Conservation (phyloP, 2,888 invertebrate species). For the Metopia argyrocephala region DNA sequence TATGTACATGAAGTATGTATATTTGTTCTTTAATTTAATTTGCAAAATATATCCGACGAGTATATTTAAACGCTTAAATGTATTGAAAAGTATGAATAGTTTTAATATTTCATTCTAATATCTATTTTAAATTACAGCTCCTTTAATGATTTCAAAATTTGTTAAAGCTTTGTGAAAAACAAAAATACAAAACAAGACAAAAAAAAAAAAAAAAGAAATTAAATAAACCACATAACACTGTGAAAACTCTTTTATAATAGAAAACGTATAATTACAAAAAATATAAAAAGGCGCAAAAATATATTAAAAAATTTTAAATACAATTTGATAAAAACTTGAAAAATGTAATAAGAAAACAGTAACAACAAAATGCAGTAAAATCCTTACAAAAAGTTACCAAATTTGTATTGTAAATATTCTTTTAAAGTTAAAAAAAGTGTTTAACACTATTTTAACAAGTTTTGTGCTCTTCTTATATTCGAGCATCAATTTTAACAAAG, state of each 20-base stretch:
- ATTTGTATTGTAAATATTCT: neutral
- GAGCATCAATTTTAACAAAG: slow-evolving; percentile 35
- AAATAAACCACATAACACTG: slow-evolving; percentile 56
- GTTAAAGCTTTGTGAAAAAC: neutral
- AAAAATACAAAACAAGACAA: slow-evolving; percentile 11
- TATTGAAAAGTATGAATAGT: too few species aligned
- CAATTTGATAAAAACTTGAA: slow-evolving; percentile 22
- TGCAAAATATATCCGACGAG: neutral
- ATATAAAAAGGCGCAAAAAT: neutral
- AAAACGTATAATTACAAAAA: neutral
- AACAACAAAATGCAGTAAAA: neutral
- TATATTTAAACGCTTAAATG: neutral
- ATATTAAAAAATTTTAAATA: slow-evolving; percentile 5
- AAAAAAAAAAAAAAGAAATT: slow-evolving; percentile 14
- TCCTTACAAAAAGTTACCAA: neutral
- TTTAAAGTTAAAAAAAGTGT: slow-evolving; percentile 12
- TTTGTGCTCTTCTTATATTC: slow-evolving; percentile 4
- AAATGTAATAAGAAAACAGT: neutral
- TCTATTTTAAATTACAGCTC: slow-evolving; percentile 41
- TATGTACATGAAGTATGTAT: neutral
- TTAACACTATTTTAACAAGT: neutral
- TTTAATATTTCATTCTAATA: slow-evolving; percentile 16
- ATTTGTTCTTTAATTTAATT: neutral
- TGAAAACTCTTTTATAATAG: slow-evolving; percentile 56
- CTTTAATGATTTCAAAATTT: slow-evolving; percentile 19